A percentile compares a stretch with the other conserved stretches of the same genome.
Evolutionary conservation across 2,113 vertebrate genomes (phyloP).

Genomic region (Otocyon megalotis): DNA sequence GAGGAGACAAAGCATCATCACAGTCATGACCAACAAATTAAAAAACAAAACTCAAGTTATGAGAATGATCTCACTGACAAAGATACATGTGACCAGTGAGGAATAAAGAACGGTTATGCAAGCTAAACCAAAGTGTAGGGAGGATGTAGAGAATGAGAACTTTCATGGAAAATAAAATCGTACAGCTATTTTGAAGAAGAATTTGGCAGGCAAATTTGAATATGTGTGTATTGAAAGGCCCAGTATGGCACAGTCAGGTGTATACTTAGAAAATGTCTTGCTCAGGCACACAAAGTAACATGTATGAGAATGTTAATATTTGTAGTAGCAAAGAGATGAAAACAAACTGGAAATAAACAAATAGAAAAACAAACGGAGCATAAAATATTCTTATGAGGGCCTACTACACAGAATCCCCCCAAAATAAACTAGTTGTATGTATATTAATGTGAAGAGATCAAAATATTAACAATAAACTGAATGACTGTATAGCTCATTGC

Average conservation of each 20-base stretch:
- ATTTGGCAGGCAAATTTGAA: constrained; percentile 15
- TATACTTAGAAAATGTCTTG: not conserved
- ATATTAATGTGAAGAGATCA: not conserved
- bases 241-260: not conserved
- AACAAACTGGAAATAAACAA: constrained; percentile 38
- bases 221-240: not conserved
- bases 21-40: constrained; percentile 26
- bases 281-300: not conserved
- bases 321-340: constrained; percentile 13
- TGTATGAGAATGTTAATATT: not conserved
- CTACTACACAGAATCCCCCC: not conserved
- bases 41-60: constrained; percentile 62
- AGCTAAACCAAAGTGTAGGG: not conserved
- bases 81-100: not conserved
- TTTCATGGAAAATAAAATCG: not conserved
- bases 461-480: constrained; percentile 30
- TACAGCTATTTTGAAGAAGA: constrained; percentile 13
- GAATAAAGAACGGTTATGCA: not conserved
- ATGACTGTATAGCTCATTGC: not conserved
- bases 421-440: not conserved
- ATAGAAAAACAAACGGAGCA: not conserved
- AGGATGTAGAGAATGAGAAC: not conserved
- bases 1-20: constrained; percentile 20
- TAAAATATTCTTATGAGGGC: not conserved
- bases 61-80: constrained; percentile 31